Evolutionary conservation across 2,797 vertebrate species (phyloP).

Genomic region (Toxotes lorentzi): DNA sequence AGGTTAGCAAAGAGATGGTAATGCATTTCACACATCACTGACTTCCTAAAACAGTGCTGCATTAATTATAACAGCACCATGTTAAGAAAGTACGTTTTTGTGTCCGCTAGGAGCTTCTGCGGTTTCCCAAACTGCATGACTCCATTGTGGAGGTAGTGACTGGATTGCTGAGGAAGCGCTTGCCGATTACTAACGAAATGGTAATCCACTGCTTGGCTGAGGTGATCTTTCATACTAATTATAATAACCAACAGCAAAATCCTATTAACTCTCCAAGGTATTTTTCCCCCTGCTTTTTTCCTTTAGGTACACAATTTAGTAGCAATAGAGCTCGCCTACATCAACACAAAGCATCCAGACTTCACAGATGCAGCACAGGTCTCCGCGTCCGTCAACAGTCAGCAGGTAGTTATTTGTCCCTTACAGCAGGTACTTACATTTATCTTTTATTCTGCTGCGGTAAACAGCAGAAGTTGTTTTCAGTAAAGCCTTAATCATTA

Average conservation of each 20-base stretch:
- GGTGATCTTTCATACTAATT: conserved; percentile 39
- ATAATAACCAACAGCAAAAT: conserved; percentile 9
- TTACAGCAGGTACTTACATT: conserved; percentile 20
- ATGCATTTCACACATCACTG: conserved; percentile 6
- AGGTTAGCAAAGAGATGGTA: conserved; percentile 70
- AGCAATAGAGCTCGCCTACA: conserved; percentile 89
- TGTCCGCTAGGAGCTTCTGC: conserved; percentile 85
- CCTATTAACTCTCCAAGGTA: neutral
- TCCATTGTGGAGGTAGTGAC: conserved; percentile 91
- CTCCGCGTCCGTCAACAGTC: conserved; percentile 88
- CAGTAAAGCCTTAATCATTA: conserved; percentile 21
- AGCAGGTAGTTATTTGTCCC: conserved; percentile 81
- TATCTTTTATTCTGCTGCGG: conserved; percentile 30
- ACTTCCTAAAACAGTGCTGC: conserved; percentile 2
- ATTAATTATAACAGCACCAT: conserved; percentile 4
- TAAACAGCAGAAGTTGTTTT: conserved; percentile 20
- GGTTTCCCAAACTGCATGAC: conserved; percentile 90
- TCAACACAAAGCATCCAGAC: conserved; percentile 92
- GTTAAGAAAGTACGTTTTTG: conserved; percentile 39
- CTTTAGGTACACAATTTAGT: conserved; percentile 88
- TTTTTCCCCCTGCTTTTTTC: neutral
- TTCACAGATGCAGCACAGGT: conserved; percentile 89
- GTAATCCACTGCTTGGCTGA: conserved; percentile 69
- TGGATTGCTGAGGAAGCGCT: conserved; percentile 85
- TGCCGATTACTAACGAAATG: conserved; percentile 90